Percentiles rank a stretch among this genome's conserved stretches.
These are phyloP conservation scores for Peromyscus californicus DNA, from an alignment of 2,113 vertebrate genomes.

Conservation along the genomic window DNA sequence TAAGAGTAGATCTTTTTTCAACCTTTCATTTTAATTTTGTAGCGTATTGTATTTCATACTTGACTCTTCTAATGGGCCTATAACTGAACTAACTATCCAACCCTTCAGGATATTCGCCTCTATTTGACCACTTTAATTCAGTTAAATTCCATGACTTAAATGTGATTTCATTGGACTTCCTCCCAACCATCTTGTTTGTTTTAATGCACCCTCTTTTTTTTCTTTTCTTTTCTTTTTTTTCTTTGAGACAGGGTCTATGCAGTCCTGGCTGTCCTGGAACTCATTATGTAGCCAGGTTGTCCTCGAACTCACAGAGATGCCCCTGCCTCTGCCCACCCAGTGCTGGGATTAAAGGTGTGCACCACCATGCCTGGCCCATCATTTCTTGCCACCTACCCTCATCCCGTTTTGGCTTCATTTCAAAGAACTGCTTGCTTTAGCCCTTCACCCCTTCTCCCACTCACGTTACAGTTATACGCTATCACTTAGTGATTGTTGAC, in stretches of 20 bases:
- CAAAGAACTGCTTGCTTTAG: background rate
- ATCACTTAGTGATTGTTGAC: background rate
- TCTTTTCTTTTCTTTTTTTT: background rate
- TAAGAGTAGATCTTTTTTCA: background rate
- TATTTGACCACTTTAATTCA: background rate
- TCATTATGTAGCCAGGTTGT: background rate
- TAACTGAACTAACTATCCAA: constrained; percentile 51
- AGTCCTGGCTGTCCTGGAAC: background rate
- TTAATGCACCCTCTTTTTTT: background rate
- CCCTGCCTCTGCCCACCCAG: background rate
- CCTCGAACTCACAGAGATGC: background rate
- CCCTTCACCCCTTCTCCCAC: background rate
- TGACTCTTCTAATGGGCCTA: background rate
- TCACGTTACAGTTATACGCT: background rate
- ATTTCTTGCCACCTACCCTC: no score
- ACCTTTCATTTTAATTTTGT: background rate
- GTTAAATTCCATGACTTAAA: constrained; percentile 34
- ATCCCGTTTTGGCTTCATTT: background rate
- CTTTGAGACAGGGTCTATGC: background rate
- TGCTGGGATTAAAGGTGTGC: background rate
- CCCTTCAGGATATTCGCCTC: background rate
- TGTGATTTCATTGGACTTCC: background rate
- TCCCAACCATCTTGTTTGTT: background rate
- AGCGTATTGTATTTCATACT: background rate
- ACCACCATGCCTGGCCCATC: background rate